Conservation (phyloP, 2,797 vertebrate species). For the Huso huso region DNA sequence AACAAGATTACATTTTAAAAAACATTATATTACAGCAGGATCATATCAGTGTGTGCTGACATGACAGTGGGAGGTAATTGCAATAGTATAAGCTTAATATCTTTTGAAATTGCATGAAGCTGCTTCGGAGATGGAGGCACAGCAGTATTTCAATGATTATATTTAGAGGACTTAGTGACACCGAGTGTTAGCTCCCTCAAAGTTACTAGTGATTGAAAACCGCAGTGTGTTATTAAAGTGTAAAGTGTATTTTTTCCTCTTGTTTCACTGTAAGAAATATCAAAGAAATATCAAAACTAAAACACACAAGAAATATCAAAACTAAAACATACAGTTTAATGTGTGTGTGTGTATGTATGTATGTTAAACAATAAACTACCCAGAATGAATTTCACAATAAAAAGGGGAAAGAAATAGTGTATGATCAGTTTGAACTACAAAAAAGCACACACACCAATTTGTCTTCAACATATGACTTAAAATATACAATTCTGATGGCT, state of each 20-base stretch:
- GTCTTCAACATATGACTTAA: too few species aligned
- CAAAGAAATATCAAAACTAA: too few species aligned
- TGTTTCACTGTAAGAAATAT: too few species aligned
- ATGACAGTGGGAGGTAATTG: slow-evolving; percentile 14
- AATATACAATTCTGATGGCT: too few species aligned
- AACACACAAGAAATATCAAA: too few species aligned
- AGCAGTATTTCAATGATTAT: background rate
- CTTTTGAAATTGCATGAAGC: background rate
- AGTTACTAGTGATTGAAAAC: slow-evolving; percentile 10
- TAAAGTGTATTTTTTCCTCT: background rate
- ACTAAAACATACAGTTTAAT: too few species aligned
- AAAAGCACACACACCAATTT: too few species aligned
- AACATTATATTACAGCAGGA: slow-evolving; percentile 11
- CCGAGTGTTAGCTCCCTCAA: slow-evolving; percentile 1
- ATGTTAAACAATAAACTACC: too few species aligned
- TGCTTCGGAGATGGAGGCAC: background rate
- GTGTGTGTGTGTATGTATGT: too few species aligned
- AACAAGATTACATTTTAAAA: slow-evolving; percentile 17
- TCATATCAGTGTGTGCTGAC: slow-evolving; percentile 1
- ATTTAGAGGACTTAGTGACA: background rate
- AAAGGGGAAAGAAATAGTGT: too few species aligned
- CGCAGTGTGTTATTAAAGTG: background rate
- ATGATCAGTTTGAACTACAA: too few species aligned
- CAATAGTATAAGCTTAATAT: slow-evolving; percentile 13
- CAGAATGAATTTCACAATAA: too few species aligned